These are phyloP conservation scores for Pyrocephalus nanus DNA, from an alignment of 2,797 vertebrate genomes.

Conservation along the genomic window DNA sequence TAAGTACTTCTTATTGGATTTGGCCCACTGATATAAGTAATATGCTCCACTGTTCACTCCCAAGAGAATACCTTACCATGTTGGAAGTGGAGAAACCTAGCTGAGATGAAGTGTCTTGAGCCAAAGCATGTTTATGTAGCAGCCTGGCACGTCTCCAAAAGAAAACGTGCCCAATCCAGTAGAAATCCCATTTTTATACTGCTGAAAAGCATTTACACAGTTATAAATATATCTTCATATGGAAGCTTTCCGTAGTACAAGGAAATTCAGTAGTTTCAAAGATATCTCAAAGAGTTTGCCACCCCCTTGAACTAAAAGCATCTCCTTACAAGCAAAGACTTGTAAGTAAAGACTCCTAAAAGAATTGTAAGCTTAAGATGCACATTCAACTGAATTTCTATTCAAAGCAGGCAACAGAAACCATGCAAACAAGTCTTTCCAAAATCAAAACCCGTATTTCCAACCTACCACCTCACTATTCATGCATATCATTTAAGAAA, in stretches of 20 bases:
- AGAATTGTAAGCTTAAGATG: not conserved
- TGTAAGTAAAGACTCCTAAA: not conserved
- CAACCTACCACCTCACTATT: not conserved
- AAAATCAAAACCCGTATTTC: not conserved
- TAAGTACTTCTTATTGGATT: not conserved
- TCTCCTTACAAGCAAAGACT: not conserved
- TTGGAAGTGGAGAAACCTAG: not conserved
- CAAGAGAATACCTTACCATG: not conserved
- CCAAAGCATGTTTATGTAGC: slow-evolving; percentile 4
- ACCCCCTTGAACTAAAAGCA: not conserved
- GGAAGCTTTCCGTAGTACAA: not conserved
- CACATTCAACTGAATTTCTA: not conserved
- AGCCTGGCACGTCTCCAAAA: not conserved
- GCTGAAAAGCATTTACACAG: slow-evolving; percentile 7
- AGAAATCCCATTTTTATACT: not conserved
- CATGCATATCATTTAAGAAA: not conserved
- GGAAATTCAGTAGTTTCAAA: not conserved
- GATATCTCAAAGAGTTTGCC: not conserved
- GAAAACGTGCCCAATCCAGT: not conserved
- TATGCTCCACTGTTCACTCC: not conserved
- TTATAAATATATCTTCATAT: not conserved
- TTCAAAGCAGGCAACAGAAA: not conserved
- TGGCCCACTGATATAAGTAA: not conserved
- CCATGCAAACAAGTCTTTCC: not conserved
- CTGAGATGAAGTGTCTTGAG: not conserved